A percentile compares a stretch with the other conserved stretches of the same genome.
These are phyloP conservation scores for Pituophis catenifer DNA, from an alignment of 2,113 vertebrate genomes.

Conservation along the genomic window DNA sequence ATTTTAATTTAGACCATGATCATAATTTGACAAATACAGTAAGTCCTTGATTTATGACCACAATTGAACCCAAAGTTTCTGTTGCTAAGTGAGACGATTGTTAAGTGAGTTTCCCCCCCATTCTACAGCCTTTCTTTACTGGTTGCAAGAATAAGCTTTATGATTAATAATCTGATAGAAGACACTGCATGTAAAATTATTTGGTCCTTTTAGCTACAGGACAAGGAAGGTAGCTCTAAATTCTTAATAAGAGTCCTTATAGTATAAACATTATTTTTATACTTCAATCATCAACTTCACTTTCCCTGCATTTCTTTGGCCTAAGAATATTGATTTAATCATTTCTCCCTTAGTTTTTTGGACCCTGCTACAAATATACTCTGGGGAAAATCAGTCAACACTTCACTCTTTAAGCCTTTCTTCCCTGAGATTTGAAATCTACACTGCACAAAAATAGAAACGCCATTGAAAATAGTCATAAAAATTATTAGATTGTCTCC, in stretches of 20 bases:
- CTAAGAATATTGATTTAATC: background rate
- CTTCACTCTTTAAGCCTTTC: background rate
- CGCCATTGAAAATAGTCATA: background rate
- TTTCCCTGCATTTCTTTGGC: background rate
- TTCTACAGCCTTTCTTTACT: background rate
- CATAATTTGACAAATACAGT: background rate
- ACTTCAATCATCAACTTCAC: background rate
- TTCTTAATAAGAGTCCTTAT: background rate
- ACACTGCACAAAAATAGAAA: background rate
- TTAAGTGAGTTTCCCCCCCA: too few species aligned
- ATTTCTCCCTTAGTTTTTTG: background rate
- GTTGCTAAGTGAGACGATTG: too few species aligned
- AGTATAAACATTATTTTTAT: background rate
- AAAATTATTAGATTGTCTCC: background rate
- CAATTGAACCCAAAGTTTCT: too few species aligned
- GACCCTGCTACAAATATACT: background rate
- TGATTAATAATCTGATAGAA: background rate
- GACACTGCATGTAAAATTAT: background rate
- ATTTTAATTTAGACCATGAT: background rate
- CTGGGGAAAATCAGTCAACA: background rate
- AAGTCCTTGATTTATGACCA: background rate
- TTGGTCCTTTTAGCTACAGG: background rate
- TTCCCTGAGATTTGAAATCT: background rate
- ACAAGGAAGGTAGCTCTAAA: background rate
- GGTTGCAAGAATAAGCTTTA: background rate